Conservation (phyloP, 2,113 vertebrate genomes). For the Hemiprocne comata region DNA sequence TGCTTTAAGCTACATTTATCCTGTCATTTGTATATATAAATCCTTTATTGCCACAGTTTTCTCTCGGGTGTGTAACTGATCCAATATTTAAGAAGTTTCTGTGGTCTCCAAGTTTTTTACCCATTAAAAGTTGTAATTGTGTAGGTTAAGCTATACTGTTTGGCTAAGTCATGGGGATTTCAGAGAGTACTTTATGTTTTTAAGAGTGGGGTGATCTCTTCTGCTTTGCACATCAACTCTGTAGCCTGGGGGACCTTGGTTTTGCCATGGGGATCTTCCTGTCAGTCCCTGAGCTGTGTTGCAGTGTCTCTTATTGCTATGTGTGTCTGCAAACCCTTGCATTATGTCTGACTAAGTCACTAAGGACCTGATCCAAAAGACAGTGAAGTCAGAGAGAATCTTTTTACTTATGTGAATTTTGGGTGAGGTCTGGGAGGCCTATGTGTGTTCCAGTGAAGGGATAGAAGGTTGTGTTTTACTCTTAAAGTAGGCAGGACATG, state of each 20-base stretch:
- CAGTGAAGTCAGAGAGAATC: neutral
- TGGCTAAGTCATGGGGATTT: neutral
- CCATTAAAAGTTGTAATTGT: neutral
- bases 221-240: neutral
- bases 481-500: neutral
- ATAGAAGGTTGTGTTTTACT: neutral
- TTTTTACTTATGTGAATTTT: neutral
- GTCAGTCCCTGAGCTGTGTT: neutral
- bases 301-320: neutral
- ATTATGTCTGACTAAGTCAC: neutral
- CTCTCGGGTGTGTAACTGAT: neutral
- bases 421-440: neutral
- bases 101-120: neutral
- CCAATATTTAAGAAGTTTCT: neutral
- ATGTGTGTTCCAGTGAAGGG: neutral
- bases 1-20: neutral
- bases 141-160: neutral
- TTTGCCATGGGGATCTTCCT: neutral
- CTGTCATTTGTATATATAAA: neutral
- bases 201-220: neutral
- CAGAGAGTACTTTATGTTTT: neutral
- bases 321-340: neutral
- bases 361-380: neutral
- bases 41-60: neutral
- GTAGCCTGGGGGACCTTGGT: neutral